Evolutionary conservation across 2,888 invertebrate genomes (phyloP), one percentile per base, ranked within the genome.

Genomic region (Tenthredo notha): DNA sequence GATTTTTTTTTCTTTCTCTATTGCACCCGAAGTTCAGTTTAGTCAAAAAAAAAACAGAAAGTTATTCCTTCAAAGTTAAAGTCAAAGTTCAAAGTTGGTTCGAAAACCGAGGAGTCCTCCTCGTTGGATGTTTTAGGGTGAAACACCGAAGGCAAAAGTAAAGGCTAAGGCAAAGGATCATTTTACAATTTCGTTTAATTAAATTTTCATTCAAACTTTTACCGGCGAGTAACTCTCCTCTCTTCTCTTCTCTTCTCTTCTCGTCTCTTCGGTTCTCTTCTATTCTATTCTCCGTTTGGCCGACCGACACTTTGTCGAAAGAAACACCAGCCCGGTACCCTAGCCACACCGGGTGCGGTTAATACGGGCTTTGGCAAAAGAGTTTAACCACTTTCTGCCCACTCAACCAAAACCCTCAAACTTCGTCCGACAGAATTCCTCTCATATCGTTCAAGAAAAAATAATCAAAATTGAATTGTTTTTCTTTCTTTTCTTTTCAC

Each of bases 181-280:
- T 93, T 92, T 90, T 89, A 90, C 90, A 90, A 90, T 93, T 91
- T 91, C 91, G 90, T 93, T 93, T 93, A 93, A 93, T 93, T 93
- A 93, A 93, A 93, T 92, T 92, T 91, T 92, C 92, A 92, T 92
- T 92, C 91, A 90, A 92, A 90, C 90, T 90, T 89, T 90, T 85
- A 88, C 88, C n/a, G 15, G 10, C 37, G 18, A 70, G 47, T 47
- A 29, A 40, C 37, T 18, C 47, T 15, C 70, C 40, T 40, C 70
- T 72, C 37, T 18, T 40, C 18, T 9, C 6, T 3, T 50, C 47
- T 67, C 67, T 0, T 37, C 29, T 70, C 33, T 4, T 70, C 12
- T 33, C 18, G 5, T 70, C 12, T 70, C 15, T 33, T 25, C 25
- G 6, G 9, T 18, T 70, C 29, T 37, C 12, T 18, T 12, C 25